phyloP scores from a whole-genome alignment of 2,888 invertebrate species.

The Idaea dimidiata region DNA sequence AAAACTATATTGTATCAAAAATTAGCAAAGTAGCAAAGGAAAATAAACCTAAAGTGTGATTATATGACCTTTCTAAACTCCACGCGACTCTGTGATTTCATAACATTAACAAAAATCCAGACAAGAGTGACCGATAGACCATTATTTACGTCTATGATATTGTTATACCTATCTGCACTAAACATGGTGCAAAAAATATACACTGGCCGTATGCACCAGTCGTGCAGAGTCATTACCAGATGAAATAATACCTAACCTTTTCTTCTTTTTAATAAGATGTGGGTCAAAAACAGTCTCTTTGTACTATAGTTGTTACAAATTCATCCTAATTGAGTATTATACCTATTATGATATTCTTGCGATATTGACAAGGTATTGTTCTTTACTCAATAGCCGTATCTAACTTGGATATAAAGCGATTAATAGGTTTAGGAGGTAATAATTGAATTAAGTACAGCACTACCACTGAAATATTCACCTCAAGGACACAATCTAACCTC shows the following conservation, averaged over 20 bases:
- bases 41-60: too few relatives aligned
- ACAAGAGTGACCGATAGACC: too few relatives aligned
- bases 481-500: background rate
- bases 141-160: too few relatives aligned
- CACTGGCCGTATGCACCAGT: too few relatives aligned
- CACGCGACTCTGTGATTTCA: too few relatives aligned
- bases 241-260: slow-evolving; percentile 13
- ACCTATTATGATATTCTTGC: background rate
- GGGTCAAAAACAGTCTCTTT: slow-evolving; percentile 48
- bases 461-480: background rate
- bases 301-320: slow-evolving; percentile 31
- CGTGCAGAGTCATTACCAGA: too few relatives aligned
- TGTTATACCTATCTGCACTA: too few relatives aligned
- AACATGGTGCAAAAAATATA: too few relatives aligned
- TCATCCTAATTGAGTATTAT: slow-evolving; percentile 37
- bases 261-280: slow-evolving; percentile 25
- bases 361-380: background rate
- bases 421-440: background rate
- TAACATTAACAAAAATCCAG: too few relatives aligned
- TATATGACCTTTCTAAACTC: too few relatives aligned
- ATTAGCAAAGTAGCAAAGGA: too few relatives aligned
- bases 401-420: background rate
- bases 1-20: too few relatives aligned
- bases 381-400: background rate
- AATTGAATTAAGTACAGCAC: background rate